Base-by-base conservation (phyloP, 1,140 invertebrate genomes). In the Bombus confusus region DNA sequence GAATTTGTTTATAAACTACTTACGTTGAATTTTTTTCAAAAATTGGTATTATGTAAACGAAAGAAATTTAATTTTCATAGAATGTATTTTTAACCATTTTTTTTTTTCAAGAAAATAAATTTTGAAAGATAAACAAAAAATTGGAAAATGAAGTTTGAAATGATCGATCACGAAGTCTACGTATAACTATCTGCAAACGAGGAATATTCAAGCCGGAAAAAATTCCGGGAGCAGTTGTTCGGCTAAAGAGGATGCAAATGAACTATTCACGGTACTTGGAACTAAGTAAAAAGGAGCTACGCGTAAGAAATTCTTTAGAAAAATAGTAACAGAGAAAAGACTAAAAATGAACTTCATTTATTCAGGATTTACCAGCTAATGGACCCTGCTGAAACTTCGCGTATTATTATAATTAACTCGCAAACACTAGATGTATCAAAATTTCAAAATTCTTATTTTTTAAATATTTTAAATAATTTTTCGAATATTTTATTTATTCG, bases 251-350 rank as follows among this genome's bases (percentile, higher is more conserved):
- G 34, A 77, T 77, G 75, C 57, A 77, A 62, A 77, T 77, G 57
- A 77, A 77, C 75, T 62, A 59, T 77, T 77, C 57, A 77, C 28
- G 13, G 25, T 57, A n/a, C 25, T 72, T 39, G 25, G 13, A 15
- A 28, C 25, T 25, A 39, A 28, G 52, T 22, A 31, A 47, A 31
- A 75, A 75, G 73, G 34, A 13, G n/a, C 8, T 28, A 34, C 47
- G 12, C 31, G 25, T 15, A 39, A 39, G 31, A 76, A 76, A 59
- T 59, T 76, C 18, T 9, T 10, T 52, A 18, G 39, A n/a, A 59
- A 39, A 57, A 75, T 12, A 12, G 39, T 6, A 28, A 37, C 12
- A 25, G 18, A 15, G 13, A 6, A 15, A n/a, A n/a, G 25, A 71
- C 10, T 13, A 71, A 34, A 22, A 34, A 37, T 22, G 8, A 68